Conservation (phyloP, 2,797 vertebrate species). For the Myiotriccus ornatus region DNA sequence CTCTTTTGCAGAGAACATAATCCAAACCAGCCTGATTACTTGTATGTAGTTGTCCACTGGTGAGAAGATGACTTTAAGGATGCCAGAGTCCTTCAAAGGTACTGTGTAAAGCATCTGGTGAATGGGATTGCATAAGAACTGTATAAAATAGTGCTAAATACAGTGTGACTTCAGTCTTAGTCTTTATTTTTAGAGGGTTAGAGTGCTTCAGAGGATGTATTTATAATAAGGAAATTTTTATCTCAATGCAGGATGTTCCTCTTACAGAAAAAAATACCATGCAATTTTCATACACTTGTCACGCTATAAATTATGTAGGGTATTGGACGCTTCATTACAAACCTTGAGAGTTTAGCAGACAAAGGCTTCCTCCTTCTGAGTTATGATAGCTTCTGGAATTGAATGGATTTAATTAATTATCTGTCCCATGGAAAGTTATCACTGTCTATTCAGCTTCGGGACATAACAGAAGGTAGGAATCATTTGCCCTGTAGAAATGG, state of each 20-base stretch:
- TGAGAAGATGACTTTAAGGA: background rate
- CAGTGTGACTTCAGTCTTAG: background rate
- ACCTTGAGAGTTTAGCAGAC: background rate
- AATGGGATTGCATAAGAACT: background rate
- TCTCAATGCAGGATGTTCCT: background rate
- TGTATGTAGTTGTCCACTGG: accelerated
- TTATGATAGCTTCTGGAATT: background rate
- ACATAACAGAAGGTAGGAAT: background rate
- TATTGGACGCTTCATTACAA: background rate
- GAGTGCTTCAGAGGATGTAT: background rate
- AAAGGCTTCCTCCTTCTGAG: background rate
- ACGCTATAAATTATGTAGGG: background rate
- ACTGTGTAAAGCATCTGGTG: background rate
- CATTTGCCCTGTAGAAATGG: background rate
- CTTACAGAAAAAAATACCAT: background rate
- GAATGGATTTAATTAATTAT: constrained; percentile 18
- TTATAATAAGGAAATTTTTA: background rate
- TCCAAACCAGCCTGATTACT: background rate
- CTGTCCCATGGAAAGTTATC: background rate
- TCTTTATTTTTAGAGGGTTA: constrained; percentile 38
- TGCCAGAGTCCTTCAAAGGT: background rate
- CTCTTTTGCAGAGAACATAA: background rate
- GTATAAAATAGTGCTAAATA: background rate
- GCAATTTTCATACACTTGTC: background rate
- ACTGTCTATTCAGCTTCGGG: background rate